phyloP scores from a whole-genome alignment of 2,888 invertebrate species.

The Lamellibrachia satsuma region DNA sequence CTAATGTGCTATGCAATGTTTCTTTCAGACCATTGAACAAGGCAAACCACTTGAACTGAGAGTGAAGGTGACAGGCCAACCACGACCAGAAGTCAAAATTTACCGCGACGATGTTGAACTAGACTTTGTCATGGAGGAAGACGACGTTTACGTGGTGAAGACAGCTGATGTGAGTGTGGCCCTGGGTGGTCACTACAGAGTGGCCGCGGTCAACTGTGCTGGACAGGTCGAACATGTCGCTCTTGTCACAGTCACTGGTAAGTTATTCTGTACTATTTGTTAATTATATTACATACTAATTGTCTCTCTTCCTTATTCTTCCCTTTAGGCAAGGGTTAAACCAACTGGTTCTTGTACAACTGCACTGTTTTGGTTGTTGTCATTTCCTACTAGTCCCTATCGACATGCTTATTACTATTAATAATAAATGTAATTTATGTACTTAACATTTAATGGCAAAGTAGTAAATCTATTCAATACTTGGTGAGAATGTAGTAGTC shows the following conservation, averaged over 20 bases:
- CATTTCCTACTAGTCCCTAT: no score
- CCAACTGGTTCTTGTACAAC: no score
- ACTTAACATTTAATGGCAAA: background rate
- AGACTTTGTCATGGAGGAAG: conserved; percentile 73
- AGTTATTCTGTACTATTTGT: background rate
- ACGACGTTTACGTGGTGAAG: conserved; percentile 52
- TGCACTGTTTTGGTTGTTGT: no score
- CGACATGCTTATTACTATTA: no score
- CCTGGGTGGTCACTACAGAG: conserved; percentile 58
- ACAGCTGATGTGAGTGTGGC: conserved; percentile 43
- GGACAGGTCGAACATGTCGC: conserved; percentile 36
- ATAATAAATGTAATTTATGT: background rate
- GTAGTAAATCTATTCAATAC: background rate
- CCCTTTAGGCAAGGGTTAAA: no score
- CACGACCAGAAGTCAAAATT: conserved; percentile 88
- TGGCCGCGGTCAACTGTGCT: conserved; percentile 36
- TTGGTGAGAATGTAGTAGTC: background rate
- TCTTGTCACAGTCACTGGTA: conserved; percentile 76
- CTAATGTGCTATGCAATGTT: background rate
- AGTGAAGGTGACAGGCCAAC: conserved; percentile 79
- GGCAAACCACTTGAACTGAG: conserved; percentile 29
- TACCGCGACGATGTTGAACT: conserved; percentile 73
- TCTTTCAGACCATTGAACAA: conserved; percentile 30
- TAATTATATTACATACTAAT: background rate
- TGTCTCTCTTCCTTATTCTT: no score